phyloP scores from a whole-genome alignment of 2,113 vertebrate genomes.

The Isichthys henryi region DNA sequence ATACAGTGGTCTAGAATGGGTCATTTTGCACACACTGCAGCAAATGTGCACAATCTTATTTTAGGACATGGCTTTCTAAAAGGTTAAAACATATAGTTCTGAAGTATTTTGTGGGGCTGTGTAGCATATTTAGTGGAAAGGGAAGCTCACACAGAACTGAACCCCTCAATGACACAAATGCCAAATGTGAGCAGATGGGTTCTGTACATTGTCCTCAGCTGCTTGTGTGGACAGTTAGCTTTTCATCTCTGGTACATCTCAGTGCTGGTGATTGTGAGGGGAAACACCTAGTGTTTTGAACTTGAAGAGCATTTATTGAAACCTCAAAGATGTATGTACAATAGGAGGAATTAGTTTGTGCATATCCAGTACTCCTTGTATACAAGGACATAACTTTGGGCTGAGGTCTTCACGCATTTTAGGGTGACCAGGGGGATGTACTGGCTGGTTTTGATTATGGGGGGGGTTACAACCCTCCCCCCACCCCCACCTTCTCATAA shows the following conservation, averaged over 20 bases:
- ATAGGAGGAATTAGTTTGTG: background rate
- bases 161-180: background rate
- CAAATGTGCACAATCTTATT: background rate
- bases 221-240: background rate
- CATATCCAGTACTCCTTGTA: background rate
- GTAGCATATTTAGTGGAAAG: background rate
- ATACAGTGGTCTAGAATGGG: background rate
- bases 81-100: background rate
- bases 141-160: background rate
- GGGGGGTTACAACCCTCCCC: background rate
- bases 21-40: background rate
- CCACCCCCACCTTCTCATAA: background rate
- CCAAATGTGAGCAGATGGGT: background rate
- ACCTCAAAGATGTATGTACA: background rate
- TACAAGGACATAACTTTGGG: background rate
- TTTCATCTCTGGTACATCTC: background rate
- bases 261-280: background rate
- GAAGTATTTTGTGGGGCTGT: background rate
- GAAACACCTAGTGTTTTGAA: background rate
- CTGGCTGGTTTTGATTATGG: background rate
- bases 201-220: background rate
- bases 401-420: background rate
- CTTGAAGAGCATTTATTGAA: background rate
- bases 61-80: background rate
- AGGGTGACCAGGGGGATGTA: background rate